Base-by-base conservation (phyloP, 1,140 invertebrate genomes). In the Thrips palmi region DNA sequence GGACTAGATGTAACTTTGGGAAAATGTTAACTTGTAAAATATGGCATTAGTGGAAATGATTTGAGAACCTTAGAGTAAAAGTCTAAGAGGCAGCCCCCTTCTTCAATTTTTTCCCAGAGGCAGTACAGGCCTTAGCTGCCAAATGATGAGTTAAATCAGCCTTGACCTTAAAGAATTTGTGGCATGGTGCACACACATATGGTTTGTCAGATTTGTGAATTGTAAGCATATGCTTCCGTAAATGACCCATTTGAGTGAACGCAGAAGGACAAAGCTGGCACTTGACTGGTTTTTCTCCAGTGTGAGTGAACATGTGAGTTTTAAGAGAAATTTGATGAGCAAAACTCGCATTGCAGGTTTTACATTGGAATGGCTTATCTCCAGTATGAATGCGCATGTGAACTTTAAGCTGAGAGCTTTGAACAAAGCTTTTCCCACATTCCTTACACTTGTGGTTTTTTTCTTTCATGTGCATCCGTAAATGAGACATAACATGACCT, bases 111-210 rank as follows among this genome's bases (percentile, higher is more conserved):
- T n/a, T n/a, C n/a, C n/a, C n/a, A n/a, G n/a, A n/a, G n/a, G n/a
- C n/a, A n/a, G n/a, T n/a, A n/a, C n/a, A n/a, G n/a, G n/a, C n/a
- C n/a, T n/a, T n/a, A n/a, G n/a, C n/a, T n/a, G n/a, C n/a, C n/a
- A n/a, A n/a, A n/a, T n/a, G n/a, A n/a, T n/a, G n/a, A n/a, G n/a
- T n/a, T n/a, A n/a, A n/a, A n/a, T n/a, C n/a, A n/a, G n/a, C n/a
- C n/a, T 85, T 85, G 6, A 77, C 74, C 47, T 74, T 71, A 47
- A 81, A 81, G 49, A 77, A 82, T n/a, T 62, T 62, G 12, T 48
- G 40, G 51, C 79, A 84, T 35, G 76, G 67, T 3, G 65, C 58
- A 54, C 78, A 84, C 11, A 57, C 54, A 48, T 71, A 71, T 2
- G 76, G 75, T 47, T 70, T 69, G 27, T 69, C 58, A 12, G 74